Percentiles rank a stretch among this genome's conserved stretches.
phyloP scores from a whole-genome alignment of 2,797 vertebrate species.

The Nannoperca australis region DNA sequence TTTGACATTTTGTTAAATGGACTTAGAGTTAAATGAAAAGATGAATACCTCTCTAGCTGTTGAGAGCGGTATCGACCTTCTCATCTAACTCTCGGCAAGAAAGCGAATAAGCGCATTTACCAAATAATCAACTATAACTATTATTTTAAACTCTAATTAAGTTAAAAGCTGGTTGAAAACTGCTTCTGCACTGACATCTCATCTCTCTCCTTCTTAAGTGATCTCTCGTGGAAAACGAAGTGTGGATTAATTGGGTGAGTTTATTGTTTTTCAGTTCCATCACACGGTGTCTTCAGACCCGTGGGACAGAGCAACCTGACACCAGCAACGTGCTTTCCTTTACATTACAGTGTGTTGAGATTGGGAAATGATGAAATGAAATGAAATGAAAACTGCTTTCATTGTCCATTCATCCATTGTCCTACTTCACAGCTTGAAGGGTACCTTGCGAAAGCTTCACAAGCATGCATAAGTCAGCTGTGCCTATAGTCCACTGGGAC shows the following conservation, averaged over 20 bases:
- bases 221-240: conserved; percentile 89
- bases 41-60: not conserved
- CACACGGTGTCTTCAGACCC: not conserved
- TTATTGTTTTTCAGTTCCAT: not conserved
- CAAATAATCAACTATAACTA: no score
- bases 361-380: not conserved
- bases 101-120: not conserved
- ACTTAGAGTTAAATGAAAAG: not conserved
- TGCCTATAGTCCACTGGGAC: not conserved
- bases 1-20: not conserved
- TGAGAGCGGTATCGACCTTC: not conserved
- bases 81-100: not conserved
- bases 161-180: not conserved
- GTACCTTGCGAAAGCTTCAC: conserved; percentile 33
- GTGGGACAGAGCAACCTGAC: conserved; percentile 12
- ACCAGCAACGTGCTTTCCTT: not conserved
- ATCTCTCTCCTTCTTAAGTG: conserved; percentile 81
- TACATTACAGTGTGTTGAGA: not conserved
- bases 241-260: conserved; percentile 73
- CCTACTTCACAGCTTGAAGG: not conserved
- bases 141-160: not conserved
- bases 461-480: not conserved
- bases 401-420: no score
- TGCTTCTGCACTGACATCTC: conserved; percentile 6
- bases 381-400: no score